phyloP scores from a whole-genome alignment of 2,113 vertebrate genomes.

The Vulpes ferrilata region DNA sequence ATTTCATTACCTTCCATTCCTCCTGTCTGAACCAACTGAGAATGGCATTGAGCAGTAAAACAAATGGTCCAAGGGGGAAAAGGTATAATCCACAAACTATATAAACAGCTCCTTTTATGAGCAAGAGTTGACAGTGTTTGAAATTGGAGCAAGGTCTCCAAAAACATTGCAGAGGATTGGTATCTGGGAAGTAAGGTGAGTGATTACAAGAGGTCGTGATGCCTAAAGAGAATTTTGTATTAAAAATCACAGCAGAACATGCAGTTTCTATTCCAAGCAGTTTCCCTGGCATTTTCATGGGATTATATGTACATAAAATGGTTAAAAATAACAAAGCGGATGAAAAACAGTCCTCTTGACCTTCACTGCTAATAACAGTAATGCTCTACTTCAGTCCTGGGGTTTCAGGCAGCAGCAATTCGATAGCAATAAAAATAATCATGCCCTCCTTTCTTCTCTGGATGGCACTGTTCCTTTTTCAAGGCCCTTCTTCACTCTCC shows the following conservation, averaged over 20 bases:
- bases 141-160: constrained; percentile 49
- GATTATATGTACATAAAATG: background rate
- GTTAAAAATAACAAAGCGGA: background rate
- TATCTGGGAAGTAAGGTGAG: background rate
- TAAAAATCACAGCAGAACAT: background rate
- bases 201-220: background rate
- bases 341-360: background rate
- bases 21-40: constrained; percentile 40
- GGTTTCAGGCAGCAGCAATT: background rate
- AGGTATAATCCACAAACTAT: constrained; percentile 50
- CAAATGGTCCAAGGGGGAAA: constrained; percentile 48
- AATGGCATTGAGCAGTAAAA: constrained; percentile 47
- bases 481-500: background rate
- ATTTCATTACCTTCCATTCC: constrained; percentile 54
- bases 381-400: background rate
- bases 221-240: constrained; percentile 1
- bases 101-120: constrained; percentile 60
- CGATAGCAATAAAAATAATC: background rate
- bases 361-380: background rate
- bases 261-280: background rate
- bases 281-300: background rate
- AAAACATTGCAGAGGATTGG: background rate
- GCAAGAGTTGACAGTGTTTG: constrained; percentile 61
- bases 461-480: background rate
- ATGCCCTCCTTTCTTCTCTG: background rate